A percentile compares a stretch with the other conserved stretches of the same genome.
Conservation (phyloP, 2,888 invertebrate species). For the Ichneumon xanthorius region DNA sequence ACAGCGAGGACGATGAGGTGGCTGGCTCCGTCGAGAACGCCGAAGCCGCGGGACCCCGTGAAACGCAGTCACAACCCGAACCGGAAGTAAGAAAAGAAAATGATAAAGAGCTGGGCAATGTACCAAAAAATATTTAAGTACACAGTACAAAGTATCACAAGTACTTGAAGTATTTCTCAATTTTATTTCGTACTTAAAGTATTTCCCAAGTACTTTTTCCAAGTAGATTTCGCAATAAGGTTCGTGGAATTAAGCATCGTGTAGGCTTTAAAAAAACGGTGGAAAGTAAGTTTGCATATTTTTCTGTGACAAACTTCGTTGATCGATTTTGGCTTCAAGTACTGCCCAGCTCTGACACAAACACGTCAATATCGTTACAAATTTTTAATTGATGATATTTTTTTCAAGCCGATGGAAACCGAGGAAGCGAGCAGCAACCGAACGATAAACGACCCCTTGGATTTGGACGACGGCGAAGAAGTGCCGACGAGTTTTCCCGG, state of each 20-base stretch:
- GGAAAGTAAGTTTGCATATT: too few relatives aligned
- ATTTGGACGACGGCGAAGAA: constrained; percentile 77
- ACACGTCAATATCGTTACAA: neutral
- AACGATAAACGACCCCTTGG: constrained; percentile 72
- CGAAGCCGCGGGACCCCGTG: constrained; percentile 25
- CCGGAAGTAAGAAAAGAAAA: constrained; percentile 74
- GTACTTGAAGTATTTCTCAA: too few relatives aligned
- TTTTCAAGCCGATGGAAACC: constrained; percentile 86
- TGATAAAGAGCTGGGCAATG: neutral
- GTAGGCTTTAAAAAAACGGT: too few relatives aligned
- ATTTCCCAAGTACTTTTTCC: too few relatives aligned
- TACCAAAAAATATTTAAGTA: too few relatives aligned
- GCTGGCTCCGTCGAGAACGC: constrained; percentile 34
- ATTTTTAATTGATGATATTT: constrained; percentile 4
- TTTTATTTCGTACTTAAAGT: too few relatives aligned
- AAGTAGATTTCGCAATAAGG: too few relatives aligned
- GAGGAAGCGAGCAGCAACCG: constrained; percentile 84
- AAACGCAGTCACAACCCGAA: constrained; percentile 69
- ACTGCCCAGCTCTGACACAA: too few relatives aligned
- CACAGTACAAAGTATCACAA: too few relatives aligned
- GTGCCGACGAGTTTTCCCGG: constrained; percentile 80
- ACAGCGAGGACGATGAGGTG: constrained; percentile 50
- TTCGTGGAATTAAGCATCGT: too few relatives aligned
- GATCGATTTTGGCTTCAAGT: too few relatives aligned
- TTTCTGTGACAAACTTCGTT: too few relatives aligned